These are phyloP conservation scores for Halocynthia roretzi DNA, from an alignment of 23 tunicate species.

Conservation along the genomic window DNA sequence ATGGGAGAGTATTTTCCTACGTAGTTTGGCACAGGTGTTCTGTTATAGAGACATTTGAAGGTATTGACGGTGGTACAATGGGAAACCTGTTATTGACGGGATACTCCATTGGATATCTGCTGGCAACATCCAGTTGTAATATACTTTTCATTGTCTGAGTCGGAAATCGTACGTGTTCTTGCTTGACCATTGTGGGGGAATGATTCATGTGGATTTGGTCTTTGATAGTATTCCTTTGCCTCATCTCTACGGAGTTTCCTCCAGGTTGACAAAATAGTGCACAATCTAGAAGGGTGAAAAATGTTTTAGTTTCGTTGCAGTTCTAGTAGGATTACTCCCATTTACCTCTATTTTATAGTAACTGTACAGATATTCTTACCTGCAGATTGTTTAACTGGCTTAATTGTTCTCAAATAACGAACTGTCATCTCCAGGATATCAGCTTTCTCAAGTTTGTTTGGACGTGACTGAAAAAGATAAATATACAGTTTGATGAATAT, in stretches of 20 bases:
- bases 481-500: neutral
- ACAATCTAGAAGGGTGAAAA: no score
- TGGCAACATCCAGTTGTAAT: no score
- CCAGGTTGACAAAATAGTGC: no score
- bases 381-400: slow-evolving; percentile 13
- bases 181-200: no score
- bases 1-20: slow-evolving; percentile 30
- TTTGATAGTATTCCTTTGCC: no score
- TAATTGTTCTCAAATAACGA: slow-evolving; percentile 43
- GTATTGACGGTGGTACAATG: neutral
- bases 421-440: slow-evolving; percentile 92
- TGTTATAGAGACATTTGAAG: no score
- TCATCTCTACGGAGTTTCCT: no score
- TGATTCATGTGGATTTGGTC: no score
- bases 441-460: slow-evolving; percentile 89
- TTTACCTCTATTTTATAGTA: neutral
- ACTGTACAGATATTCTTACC: neutral
- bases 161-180: no score
- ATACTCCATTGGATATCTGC: neutral
- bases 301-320: no score
- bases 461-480: slow-evolving; percentile 34
- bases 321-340: neutral
- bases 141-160: no score
- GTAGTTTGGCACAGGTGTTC: neutral
- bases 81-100: neutral